Conservation (phyloP, 1,140 invertebrate species). For the Chironomus striatipennis region DNA sequence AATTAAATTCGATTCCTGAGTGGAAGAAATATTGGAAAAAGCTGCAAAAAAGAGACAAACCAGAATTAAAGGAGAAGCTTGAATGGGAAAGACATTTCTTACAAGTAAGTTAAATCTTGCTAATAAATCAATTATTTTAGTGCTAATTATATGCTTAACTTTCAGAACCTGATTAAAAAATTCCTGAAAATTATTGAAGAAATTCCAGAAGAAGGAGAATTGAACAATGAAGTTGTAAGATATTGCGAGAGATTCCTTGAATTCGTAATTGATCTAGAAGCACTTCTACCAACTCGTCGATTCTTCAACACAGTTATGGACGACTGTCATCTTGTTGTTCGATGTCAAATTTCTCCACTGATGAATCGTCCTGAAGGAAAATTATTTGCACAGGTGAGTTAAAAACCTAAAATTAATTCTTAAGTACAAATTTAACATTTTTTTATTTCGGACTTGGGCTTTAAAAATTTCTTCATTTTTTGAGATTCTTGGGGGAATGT, state of each 20-base stretch:
- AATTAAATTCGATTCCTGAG: conserved; percentile 79
- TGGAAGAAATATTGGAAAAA: conserved; percentile 89
- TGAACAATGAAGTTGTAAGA: conserved; percentile 46
- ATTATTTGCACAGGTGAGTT: conserved; percentile 79
- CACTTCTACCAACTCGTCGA: conserved; percentile 84
- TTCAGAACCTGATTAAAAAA: conserved; percentile 74
- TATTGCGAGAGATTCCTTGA: conserved; percentile 97
- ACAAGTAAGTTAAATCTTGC: conserved; percentile 32
- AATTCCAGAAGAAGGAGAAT: conserved; percentile 56
- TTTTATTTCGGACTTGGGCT: conserved; percentile 3
- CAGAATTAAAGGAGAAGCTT: conserved; percentile 58
- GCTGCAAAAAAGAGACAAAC: conserved; percentile 77
- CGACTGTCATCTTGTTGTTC: conserved; percentile 87
- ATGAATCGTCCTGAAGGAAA: conserved; percentile 72
- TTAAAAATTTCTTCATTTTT: background rate
- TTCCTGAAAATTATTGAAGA: conserved; percentile 77
- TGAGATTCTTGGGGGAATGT: conserved; percentile 18
- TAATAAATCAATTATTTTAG: background rate
- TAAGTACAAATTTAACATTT: conserved; percentile 24
- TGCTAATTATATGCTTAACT: conserved; percentile 24
- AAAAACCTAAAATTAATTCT: conserved; percentile 24
- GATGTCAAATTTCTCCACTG: conserved; percentile 74
- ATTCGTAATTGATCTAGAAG: conserved; percentile 92
- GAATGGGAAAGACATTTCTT: conserved; percentile 86
- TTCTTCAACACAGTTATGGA: conserved; percentile 97